Percentiles rank a stretch among this genome's conserved stretches.
These are phyloP conservation scores for Hemicentrotus pulcherrimus DNA, from an alignment of 35 echinoderm and acorn worm species.

Conservation along the genomic window DNA sequence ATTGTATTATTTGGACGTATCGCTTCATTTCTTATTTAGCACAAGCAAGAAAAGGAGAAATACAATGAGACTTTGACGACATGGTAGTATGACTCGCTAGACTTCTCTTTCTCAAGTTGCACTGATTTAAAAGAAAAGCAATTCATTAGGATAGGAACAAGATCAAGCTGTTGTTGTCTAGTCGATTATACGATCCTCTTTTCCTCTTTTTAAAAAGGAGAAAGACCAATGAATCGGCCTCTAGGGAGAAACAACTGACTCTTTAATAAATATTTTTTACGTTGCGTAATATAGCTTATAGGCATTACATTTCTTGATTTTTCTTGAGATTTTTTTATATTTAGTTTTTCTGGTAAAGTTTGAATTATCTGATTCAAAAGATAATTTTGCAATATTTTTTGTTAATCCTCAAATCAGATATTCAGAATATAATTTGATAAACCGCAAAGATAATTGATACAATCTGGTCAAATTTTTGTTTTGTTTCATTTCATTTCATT, in stretches of 20 bases:
- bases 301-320: too few species aligned
- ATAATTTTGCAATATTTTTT: too few species aligned
- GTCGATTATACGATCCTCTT: background rate
- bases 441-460: too few species aligned
- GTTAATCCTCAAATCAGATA: too few species aligned
- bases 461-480: too few species aligned
- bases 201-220: background rate
- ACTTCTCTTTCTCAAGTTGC: background rate
- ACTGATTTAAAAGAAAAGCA: background rate
- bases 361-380: too few species aligned
- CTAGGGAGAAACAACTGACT: background rate
- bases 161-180: background rate
- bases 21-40: background rate
- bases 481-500: too few species aligned
- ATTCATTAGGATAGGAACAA: conserved; percentile 25
- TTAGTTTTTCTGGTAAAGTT: too few species aligned
- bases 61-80: background rate
- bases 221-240: background rate
- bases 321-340: too few species aligned
- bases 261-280: background rate
- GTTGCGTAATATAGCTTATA: background rate
- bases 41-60: background rate
- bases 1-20: background rate
- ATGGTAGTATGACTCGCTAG: background rate
- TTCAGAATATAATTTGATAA: too few species aligned